These are phyloP conservation scores for Drosophila quinaria DNA, from an alignment of 2,888 invertebrate genomes.

Conservation along the genomic window DNA sequence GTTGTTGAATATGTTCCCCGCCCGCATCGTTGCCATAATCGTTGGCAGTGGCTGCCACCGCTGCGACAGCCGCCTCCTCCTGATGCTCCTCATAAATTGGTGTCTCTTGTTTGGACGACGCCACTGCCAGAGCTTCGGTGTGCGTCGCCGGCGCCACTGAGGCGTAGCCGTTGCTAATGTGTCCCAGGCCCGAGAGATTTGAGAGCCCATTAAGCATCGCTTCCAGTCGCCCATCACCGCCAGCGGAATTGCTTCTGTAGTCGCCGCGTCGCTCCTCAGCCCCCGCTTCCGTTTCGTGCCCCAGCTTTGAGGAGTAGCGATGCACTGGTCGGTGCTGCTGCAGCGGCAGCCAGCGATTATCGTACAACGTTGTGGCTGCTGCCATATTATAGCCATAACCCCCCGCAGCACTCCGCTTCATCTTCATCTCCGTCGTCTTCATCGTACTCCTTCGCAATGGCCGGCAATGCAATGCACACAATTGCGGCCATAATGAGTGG, in stretches of 20 bases:
- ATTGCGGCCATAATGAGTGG: conserved; percentile 71
- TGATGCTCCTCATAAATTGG: conserved; percentile 84
- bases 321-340: conserved; percentile 44
- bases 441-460: conserved; percentile 42
- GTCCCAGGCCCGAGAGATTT: conserved; percentile 77
- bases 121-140: conserved; percentile 60
- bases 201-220: conserved; percentile 79
- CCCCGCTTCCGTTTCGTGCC: conserved; percentile 24
- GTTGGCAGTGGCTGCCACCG: conserved; percentile 65
- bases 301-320: conserved; percentile 40
- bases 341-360: conserved; percentile 74
- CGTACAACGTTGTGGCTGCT: conserved; percentile 62
- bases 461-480: conserved; percentile 58
- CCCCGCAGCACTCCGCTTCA: neutral
- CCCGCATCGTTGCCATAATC: conserved; percentile 60
- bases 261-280: conserved; percentile 55
- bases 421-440: conserved; percentile 25
- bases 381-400: conserved; percentile 45
- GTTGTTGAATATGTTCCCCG: conserved; percentile 50
- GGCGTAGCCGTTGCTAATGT: conserved; percentile 78
- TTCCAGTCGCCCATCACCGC: conserved; percentile 38
- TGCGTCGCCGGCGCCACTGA: conserved; percentile 63
- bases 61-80: conserved; percentile 72
- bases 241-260: conserved; percentile 46
- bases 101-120: conserved; percentile 75